phyloP scores from a whole-genome alignment of 2,797 vertebrate species.

The Scleropages formosus region DNA sequence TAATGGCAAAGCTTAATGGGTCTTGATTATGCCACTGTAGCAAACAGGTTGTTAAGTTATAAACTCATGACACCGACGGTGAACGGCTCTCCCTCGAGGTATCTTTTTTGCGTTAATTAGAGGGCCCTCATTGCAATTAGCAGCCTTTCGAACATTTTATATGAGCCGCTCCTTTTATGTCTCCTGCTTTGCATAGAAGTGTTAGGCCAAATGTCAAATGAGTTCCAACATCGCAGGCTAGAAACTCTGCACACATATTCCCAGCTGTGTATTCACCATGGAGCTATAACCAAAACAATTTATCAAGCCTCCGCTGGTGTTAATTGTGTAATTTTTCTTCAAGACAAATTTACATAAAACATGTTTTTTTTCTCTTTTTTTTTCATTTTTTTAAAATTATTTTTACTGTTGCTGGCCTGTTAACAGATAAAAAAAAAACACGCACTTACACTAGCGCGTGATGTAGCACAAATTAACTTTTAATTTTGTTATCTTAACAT shows the following conservation, averaged over 20 bases:
- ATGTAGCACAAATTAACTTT: too few relatives aligned
- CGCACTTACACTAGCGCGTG: neutral
- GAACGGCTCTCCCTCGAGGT: conserved; percentile 56
- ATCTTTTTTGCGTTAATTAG: conserved; percentile 68
- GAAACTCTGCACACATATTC: neutral
- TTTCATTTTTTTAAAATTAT: conserved; percentile 17
- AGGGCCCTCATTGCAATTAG: conserved; percentile 67
- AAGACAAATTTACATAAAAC: conserved; percentile 8
- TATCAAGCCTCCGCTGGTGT: conserved; percentile 5
- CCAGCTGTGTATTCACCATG: neutral
- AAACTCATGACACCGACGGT: conserved; percentile 62
- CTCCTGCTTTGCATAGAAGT: conserved; percentile 29
- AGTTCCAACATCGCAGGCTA: conserved; percentile 20
- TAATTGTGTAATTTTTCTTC: conserved; percentile 16
- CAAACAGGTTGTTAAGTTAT: conserved; percentile 63
- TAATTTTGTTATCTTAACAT: too few relatives aligned
- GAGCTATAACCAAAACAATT: conserved; percentile 7
- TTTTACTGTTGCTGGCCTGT: neutral
- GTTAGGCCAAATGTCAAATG: conserved; percentile 36
- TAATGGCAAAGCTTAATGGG: conserved; percentile 69
- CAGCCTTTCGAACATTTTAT: conserved; percentile 53
- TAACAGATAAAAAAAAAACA: conserved; percentile 8
- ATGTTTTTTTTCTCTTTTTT: conserved; percentile 1
- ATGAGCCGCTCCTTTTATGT: conserved; percentile 26
- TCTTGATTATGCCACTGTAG: conserved; percentile 68